Conservation (phyloP, 2,113 vertebrate species). For the Dromas ardeola region DNA sequence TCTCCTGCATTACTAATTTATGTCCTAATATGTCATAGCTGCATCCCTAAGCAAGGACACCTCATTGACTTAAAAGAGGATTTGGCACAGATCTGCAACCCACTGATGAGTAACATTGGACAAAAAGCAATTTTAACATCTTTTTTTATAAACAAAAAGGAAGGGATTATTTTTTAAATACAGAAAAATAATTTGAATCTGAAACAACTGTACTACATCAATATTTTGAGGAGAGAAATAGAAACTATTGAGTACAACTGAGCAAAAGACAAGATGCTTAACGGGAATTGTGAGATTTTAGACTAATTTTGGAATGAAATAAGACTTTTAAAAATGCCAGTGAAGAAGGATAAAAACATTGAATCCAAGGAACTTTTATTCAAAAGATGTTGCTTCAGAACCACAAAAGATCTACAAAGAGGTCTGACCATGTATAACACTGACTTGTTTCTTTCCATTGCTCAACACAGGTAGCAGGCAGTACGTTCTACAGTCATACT, state of each 20-base stretch:
- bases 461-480: background rate
- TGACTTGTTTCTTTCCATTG: background rate
- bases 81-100: background rate
- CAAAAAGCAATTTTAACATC: background rate
- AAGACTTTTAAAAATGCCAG: background rate
- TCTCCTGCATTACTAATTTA: background rate
- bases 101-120: background rate
- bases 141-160: background rate
- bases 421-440: background rate
- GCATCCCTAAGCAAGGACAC: background rate
- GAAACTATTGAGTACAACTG: background rate
- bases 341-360: background rate
- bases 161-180: background rate
- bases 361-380: background rate
- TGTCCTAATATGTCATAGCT: too few species aligned
- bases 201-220: background rate
- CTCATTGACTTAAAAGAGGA: background rate
- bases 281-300: background rate
- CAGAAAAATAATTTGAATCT: background rate
- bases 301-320: background rate
- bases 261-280: background rate
- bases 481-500: fast-evolving
- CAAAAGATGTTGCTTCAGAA: background rate
- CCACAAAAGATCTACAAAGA: background rate
- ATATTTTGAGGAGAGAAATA: background rate